These are phyloP conservation scores for Panzeria rudis DNA, from an alignment of 2,888 invertebrate species.

Conservation along the genomic window DNA sequence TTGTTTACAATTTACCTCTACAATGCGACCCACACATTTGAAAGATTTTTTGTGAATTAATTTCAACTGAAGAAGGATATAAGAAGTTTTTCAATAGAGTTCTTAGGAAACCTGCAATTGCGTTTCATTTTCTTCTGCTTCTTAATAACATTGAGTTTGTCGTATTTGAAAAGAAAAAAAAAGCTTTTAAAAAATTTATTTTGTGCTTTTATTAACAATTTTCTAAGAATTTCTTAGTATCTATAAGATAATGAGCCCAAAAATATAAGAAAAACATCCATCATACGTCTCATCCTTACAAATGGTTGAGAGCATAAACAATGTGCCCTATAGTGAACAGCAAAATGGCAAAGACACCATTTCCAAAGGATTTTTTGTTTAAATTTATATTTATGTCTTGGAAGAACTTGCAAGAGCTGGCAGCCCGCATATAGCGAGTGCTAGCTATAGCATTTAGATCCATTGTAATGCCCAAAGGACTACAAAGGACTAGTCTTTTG, in stretches of 20 bases:
- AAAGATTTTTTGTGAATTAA: conserved; percentile 60
- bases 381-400: background rate
- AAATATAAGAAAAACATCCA: conserved; percentile 7
- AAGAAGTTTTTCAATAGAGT: conserved; percentile 59
- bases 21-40: conserved; percentile 6
- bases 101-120: conserved; percentile 61
- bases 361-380: conserved; percentile 1
- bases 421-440: no score
- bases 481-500: no score
- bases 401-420: no score
- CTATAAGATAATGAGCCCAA: conserved; percentile 57
- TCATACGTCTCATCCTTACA: conserved; percentile 30
- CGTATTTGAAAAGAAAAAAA: conserved; percentile 17
- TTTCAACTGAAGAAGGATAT: conserved; percentile 57
- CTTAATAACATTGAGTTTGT: conserved; percentile 22
- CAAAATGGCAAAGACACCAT: conserved; percentile 25
- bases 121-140: background rate
- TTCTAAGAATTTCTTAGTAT: conserved; percentile 66
- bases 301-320: conserved; percentile 22
- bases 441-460: no score
- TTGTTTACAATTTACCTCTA: background rate
- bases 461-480: no score
- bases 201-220: conserved; percentile 64
- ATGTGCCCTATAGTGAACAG: background rate
- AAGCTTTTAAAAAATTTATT: conserved; percentile 51